Base-by-base conservation (phyloP, 2,888 invertebrate species). In the Acanthoscelides obtectus region DNA sequence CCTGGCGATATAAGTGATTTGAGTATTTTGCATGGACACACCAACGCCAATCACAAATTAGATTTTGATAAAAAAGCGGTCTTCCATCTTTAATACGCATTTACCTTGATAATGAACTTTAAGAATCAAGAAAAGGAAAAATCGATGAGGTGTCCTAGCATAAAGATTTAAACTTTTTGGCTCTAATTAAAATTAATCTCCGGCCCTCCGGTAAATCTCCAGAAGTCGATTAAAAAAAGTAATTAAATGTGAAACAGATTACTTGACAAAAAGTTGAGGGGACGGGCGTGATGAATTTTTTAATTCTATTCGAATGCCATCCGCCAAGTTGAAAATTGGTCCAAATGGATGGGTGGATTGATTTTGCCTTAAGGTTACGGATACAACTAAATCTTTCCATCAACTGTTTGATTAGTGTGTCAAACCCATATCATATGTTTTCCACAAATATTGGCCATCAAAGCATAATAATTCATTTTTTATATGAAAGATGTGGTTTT, bases 241-340 rank as follows among this genome's bases (percentile, higher is more conserved):
- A 80, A 80, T 80, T 80, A 79, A 80, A 78, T 79, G 75, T 75
- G 75, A 76, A 77, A 75, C 72, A 74, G 78, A 79, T 78, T 79
- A 78, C 75, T 74, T 72, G 73, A 76, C 76, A 78, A 76, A 78
- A 75, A 75, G 12, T 3, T 45, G 3, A 45, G 72, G 69, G 75
- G 73, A 70, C 74, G 75, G 73, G 69, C 74, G 76, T 77, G 79
- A 78, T 77, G 77, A 77, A 75, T 78, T 79, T 80, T 80, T 78
- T 81, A 80, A 82, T 81, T 81, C 79, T 77, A 80, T 82, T 81
- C 17, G 81, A 78, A 76, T 77, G 73, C 77, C 75, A 77, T 45
- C 45, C 45, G 6, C 45, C 5, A 12, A 45, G 12, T 12, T 17
- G 45, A 45, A 45, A 45, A 45, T 3, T 45, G 17, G 45, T 45